Conservation (phyloP, 2,888 invertebrate genomes). For the Polydrusus tereticollis region DNA sequence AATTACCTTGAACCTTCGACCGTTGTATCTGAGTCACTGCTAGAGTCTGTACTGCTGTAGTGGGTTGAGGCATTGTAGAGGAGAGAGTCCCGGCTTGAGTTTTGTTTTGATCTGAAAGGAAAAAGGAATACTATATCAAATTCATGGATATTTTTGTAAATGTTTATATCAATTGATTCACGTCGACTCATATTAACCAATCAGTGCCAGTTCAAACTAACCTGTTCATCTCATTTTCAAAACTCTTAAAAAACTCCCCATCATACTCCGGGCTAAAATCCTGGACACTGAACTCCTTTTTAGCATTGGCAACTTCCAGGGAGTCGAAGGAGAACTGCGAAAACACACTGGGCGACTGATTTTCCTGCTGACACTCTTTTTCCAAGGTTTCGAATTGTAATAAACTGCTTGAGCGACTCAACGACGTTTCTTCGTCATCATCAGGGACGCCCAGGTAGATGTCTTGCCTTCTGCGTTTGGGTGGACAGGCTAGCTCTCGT, state of each 20-base stretch:
- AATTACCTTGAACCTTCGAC: conserved; percentile 59
- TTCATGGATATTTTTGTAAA: too few species aligned
- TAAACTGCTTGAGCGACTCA: conserved; percentile 84
- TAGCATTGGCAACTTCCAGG: conserved; percentile 60
- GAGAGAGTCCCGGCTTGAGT: conserved; percentile 54
- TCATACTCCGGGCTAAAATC: conserved; percentile 66
- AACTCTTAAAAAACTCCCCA: conserved; percentile 61
- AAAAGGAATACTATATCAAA: not conserved
- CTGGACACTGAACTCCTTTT: conserved; percentile 66
- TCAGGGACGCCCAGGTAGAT: conserved; percentile 59
- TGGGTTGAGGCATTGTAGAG: conserved; percentile 59
- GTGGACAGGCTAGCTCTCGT: conserved; percentile 81
- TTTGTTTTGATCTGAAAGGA: conserved; percentile 48
- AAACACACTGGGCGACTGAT: conserved; percentile 67
- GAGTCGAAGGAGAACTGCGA: conserved; percentile 71
- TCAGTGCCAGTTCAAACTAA: not conserved
- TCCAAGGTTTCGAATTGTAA: conserved; percentile 89
- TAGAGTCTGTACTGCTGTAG: conserved; percentile 42
- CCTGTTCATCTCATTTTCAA: conserved; percentile 57
- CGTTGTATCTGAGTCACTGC: conserved; percentile 63
- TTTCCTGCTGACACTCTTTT: conserved; percentile 73
- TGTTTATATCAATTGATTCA: too few species aligned
- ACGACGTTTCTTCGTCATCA: conserved; percentile 70
- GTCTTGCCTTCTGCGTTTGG: conserved; percentile 79
- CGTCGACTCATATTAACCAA: too few species aligned